Percentiles rank a stretch among this genome's conserved stretches.
These are phyloP conservation scores for Nycticryphes semicollaris DNA, from an alignment of 2,113 vertebrate genomes.

Conservation along the genomic window DNA sequence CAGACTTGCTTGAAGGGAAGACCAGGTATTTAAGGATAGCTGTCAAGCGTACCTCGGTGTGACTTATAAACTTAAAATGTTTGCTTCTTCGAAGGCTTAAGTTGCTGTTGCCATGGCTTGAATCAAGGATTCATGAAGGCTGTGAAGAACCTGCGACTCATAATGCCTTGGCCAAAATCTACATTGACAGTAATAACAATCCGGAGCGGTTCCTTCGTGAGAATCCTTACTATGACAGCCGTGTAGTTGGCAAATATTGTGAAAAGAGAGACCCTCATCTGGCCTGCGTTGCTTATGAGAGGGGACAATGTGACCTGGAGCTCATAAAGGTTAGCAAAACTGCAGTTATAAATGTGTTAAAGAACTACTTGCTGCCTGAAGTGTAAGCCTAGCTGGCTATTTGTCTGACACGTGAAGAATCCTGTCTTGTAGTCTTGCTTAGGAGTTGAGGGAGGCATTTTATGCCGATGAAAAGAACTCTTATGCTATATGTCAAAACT, in stretches of 20 bases:
- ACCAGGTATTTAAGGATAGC: not conserved
- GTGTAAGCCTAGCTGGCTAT: not conserved
- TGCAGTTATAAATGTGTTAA: not conserved
- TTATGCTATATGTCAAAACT: not conserved
- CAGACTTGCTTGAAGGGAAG: not conserved
- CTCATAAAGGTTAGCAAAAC: conserved; percentile 85
- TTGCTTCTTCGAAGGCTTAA: conserved; percentile 81
- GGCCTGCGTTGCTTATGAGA: conserved; percentile 90
- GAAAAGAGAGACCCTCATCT: conserved; percentile 92
- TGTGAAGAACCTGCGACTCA: conserved; percentile 92
- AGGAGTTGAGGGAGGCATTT: not conserved
- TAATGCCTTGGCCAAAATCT: conserved; percentile 92
- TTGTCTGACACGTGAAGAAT: not conserved
- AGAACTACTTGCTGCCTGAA: not conserved
- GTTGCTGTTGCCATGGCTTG: conserved; percentile 88
- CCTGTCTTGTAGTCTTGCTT: not conserved
- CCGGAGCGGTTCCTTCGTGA: conserved; percentile 90
- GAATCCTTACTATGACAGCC: conserved; percentile 88
- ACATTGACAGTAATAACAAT: conserved; percentile 91
- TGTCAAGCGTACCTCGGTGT: not conserved
- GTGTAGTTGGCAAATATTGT: conserved; percentile 87
- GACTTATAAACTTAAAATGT: not conserved
- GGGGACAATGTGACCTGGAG: conserved; percentile 89
- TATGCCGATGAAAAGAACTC: not conserved
- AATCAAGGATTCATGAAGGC: conserved; percentile 88